Conservation (phyloP, 2,888 invertebrate genomes). For the Pammene aurita region DNA sequence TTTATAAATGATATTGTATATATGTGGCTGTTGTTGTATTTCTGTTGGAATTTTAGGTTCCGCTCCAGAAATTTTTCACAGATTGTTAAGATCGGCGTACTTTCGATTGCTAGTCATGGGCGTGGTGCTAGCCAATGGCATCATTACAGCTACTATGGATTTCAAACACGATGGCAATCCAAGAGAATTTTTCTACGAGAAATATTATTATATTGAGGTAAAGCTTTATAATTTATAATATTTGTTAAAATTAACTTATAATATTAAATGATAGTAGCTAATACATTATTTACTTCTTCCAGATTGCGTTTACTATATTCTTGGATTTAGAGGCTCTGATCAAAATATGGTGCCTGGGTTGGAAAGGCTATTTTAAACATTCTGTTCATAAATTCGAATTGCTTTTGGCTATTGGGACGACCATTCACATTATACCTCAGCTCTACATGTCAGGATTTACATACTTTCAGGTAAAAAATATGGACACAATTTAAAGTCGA, state of each 20-base stretch:
- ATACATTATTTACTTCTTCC: slow-evolving; percentile 51
- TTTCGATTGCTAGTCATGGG: slow-evolving; percentile 97
- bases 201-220: slow-evolving; percentile 96
- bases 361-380: slow-evolving; percentile 97
- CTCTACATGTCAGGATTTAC: slow-evolving; percentile 97
- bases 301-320: slow-evolving; percentile 96
- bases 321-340: slow-evolving; percentile 97
- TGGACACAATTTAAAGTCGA: background rate
- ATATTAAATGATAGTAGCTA: background rate
- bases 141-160: slow-evolving; percentile 97
- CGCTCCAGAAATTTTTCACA: slow-evolving; percentile 93
- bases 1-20: no score
- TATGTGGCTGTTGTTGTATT: background rate
- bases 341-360: slow-evolving; percentile 98
- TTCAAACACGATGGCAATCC: slow-evolving; percentile 95
- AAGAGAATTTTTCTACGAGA: slow-evolving; percentile 91
- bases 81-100: slow-evolving; percentile 93
- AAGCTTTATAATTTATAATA: background rate
- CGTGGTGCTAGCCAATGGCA: slow-evolving; percentile 96
- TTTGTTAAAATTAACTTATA: background rate
- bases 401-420: slow-evolving; percentile 95
- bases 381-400: slow-evolving; percentile 99
- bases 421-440: slow-evolving; percentile 95
- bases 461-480: slow-evolving; percentile 92
- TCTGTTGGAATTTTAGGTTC: slow-evolving; percentile 77